A percentile compares a stretch with the other conserved stretches of the same genome.
phyloP scores from a whole-genome alignment of 2,888 invertebrate species.

The Deroplatys truncata region DNA sequence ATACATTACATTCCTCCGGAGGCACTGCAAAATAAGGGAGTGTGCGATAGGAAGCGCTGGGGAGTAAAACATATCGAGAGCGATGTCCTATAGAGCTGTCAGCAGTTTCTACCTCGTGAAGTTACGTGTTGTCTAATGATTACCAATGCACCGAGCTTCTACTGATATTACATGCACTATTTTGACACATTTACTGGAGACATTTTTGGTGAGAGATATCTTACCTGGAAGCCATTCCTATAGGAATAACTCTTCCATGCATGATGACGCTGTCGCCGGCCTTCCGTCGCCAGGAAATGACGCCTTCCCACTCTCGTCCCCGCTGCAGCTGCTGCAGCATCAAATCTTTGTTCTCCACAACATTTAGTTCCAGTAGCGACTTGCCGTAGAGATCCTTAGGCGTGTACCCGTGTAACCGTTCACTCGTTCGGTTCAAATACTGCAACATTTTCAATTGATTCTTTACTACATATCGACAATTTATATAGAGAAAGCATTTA shows the following conservation, averaged over 20 bases:
- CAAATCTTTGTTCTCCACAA: slow-evolving; percentile 50
- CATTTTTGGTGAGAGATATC: not conserved
- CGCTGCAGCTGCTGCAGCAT: slow-evolving; percentile 60
- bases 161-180: no score
- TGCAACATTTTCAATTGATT: slow-evolving; percentile 47
- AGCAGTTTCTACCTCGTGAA: not conserved
- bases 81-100: not conserved
- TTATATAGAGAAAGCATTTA: no score
- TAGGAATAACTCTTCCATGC: slow-evolving; percentile 73
- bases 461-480: no score
- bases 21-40: not conserved
- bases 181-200: no score
- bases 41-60: not conserved
- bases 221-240: slow-evolving; percentile 27
- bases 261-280: slow-evolving; percentile 74
- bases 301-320: slow-evolving; percentile 73
- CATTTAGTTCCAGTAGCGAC: slow-evolving; percentile 54
- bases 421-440: slow-evolving; percentile 85
- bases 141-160: no score
- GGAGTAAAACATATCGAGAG: not conserved
- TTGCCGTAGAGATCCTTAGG: slow-evolving; percentile 59
- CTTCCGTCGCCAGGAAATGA: slow-evolving; percentile 59
- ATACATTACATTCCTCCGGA: not conserved
- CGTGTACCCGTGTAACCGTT: slow-evolving; percentile 72
- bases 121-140: not conserved